Evolutionary conservation across 2,797 vertebrate genomes (phyloP).

Genomic region (Nannoperca obscura): DNA sequence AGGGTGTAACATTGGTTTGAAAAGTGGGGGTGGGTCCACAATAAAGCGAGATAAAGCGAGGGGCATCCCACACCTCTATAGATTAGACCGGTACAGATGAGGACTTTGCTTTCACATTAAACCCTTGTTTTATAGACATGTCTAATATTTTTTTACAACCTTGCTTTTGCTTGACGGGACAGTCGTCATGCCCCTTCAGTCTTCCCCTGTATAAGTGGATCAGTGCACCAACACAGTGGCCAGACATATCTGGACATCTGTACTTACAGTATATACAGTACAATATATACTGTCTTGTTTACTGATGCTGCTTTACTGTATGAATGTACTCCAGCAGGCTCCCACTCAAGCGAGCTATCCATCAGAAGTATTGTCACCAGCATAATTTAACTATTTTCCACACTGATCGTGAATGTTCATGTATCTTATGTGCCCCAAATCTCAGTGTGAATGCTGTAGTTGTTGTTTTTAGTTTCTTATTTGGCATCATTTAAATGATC

Average conservation of each 20-base stretch:
- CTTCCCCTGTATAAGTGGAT: not conserved
- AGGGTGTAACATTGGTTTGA: too few species aligned
- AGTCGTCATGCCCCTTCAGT: not conserved
- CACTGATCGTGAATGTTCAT: not conserved
- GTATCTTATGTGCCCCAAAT: not conserved
- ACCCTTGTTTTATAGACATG: too few species aligned
- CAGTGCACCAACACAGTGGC: not conserved
- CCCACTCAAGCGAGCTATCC: not conserved
- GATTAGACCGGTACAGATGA: too few species aligned
- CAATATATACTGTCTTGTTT: not conserved
- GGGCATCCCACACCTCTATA: too few species aligned
- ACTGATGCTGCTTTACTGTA: not conserved
- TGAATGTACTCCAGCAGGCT: not conserved
- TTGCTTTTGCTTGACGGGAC: too few species aligned
- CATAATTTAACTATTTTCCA: not conserved
- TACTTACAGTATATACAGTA: too few species aligned
- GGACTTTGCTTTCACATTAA: not conserved
- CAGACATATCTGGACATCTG: not conserved
- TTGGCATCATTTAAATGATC: not conserved
- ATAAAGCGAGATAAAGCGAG: too few species aligned
- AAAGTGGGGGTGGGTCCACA: too few species aligned
- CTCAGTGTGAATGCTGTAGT: not conserved
- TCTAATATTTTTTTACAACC: not conserved
- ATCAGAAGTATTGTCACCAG: not conserved
- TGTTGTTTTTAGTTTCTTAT: not conserved